phyloP scores from a whole-genome alignment of 2,797 vertebrate species.

The Carapus acus region DNA sequence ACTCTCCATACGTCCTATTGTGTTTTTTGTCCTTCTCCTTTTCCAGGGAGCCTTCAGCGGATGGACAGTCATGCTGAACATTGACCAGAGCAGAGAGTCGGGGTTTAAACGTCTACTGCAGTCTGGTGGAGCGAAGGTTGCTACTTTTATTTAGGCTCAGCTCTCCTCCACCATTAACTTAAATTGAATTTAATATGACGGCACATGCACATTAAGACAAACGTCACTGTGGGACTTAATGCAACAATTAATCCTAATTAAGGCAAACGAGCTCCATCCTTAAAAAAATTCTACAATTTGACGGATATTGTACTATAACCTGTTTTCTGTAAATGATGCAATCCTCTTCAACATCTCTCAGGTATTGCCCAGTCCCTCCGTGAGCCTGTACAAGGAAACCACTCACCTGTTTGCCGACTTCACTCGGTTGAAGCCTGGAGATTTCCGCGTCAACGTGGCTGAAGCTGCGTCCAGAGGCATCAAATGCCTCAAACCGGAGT shows the following conservation, averaged over 20 bases:
- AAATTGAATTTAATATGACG: too few species aligned
- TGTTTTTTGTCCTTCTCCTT: background rate
- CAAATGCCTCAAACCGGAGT: slow-evolving; percentile 87
- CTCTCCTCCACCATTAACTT: background rate
- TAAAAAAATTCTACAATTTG: too few species aligned
- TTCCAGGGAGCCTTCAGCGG: slow-evolving; percentile 91
- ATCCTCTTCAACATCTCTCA: slow-evolving; percentile 40
- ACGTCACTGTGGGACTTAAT: too few species aligned
- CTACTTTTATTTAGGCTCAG: background rate
- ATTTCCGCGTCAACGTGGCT: slow-evolving; percentile 72
- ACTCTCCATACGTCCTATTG: too few species aligned
- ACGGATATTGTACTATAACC: too few species aligned
- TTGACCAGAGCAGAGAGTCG: slow-evolving; percentile 87
- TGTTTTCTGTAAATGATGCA: too few species aligned
- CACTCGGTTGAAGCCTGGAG: slow-evolving; percentile 81
- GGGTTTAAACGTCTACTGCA: slow-evolving; percentile 92
- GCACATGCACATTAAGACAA: too few species aligned
- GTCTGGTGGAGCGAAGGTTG: slow-evolving; percentile 91
- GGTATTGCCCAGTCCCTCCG: slow-evolving; percentile 82
- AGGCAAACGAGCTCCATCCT: too few species aligned
- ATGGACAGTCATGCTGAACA: slow-evolving; percentile 94
- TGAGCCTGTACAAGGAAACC: slow-evolving; percentile 76
- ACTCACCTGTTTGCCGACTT: slow-evolving; percentile 94
- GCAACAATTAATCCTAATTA: too few species aligned
- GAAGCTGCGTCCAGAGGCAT: slow-evolving; percentile 81